Conservation (phyloP, 2,888 invertebrate genomes). For the Apomyelois bistriatella region DNA sequence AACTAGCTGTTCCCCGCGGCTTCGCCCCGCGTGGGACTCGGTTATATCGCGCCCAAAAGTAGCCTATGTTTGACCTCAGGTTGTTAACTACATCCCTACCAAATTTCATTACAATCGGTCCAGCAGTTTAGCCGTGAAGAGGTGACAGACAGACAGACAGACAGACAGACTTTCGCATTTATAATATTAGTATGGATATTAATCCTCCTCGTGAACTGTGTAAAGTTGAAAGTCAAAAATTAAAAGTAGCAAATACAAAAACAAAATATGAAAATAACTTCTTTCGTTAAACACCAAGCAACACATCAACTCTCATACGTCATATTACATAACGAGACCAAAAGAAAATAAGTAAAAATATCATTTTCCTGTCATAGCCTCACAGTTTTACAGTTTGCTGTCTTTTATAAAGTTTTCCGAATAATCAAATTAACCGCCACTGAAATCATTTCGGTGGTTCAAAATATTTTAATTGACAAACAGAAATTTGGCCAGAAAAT, state of each 20-base stretch:
- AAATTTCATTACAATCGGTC: no score
- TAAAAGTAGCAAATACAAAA: neutral
- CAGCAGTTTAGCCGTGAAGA: no score
- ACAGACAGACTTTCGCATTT: no score
- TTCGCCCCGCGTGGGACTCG: no score
- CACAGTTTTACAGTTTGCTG: slow-evolving; percentile 41
- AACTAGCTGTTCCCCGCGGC: no score
- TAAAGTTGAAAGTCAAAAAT: neutral
- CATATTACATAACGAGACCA: neutral
- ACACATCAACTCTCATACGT: neutral
- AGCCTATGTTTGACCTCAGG: no score
- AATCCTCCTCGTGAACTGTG: no score
- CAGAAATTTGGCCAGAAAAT: slow-evolving; percentile 68
- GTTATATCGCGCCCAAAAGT: no score
- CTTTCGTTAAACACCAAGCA: neutral
- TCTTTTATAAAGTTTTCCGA: slow-evolving; percentile 49
- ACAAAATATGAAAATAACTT: neutral
- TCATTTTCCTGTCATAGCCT: slow-evolving; percentile 31
- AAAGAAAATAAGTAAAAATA: neutral
- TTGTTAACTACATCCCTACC: no score
- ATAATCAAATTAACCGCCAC: slow-evolving; percentile 65
- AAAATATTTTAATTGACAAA: slow-evolving; percentile 78
- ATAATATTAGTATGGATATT: no score
- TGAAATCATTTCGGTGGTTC: slow-evolving; percentile 72
- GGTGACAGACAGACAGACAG: no score